Evolutionary conservation across 2,113 vertebrate species (phyloP).

Genomic region (Sapajus apella): DNA sequence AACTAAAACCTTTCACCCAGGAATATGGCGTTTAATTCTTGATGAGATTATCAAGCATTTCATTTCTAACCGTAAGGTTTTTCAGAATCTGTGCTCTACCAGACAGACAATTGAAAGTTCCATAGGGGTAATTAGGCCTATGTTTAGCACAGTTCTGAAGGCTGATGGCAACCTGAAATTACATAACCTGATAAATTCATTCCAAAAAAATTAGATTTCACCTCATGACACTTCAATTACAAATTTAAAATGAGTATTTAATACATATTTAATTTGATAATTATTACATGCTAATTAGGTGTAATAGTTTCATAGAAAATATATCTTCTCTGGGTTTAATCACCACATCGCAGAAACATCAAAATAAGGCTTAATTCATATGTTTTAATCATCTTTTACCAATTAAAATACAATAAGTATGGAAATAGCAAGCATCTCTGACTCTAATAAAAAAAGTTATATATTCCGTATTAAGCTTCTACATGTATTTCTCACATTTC

Average conservation of each 20-base stretch:
- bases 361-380: conserved; percentile 78
- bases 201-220: conserved; percentile 79
- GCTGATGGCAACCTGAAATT: conserved; percentile 63
- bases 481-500: neutral
- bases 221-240: conserved; percentile 81
- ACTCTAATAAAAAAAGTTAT: conserved; percentile 59
- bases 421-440: conserved; percentile 74
- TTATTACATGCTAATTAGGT: conserved; percentile 84
- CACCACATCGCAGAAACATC: conserved; percentile 67
- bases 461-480: neutral
- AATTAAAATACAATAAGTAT: conserved; percentile 73
- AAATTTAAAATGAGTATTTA: conserved; percentile 81
- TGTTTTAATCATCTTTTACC: conserved; percentile 74
- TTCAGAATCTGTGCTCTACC: conserved; percentile 71
- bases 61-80: conserved; percentile 66
- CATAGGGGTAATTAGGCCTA: conserved; percentile 67
- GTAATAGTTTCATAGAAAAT: conserved; percentile 82
- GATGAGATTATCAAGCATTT: conserved; percentile 71
- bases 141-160: conserved; percentile 68
- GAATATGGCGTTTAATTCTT: conserved; percentile 63
- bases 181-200: conserved; percentile 72
- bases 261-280: conserved; percentile 83
- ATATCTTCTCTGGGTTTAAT: conserved; percentile 81
- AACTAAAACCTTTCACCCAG: conserved; percentile 59
- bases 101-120: conserved; percentile 71